Evolutionary conservation across 2,113 vertebrate genomes (phyloP), one percentile per base, ranked within the genome.

Genomic region (Daboia siamensis): DNA sequence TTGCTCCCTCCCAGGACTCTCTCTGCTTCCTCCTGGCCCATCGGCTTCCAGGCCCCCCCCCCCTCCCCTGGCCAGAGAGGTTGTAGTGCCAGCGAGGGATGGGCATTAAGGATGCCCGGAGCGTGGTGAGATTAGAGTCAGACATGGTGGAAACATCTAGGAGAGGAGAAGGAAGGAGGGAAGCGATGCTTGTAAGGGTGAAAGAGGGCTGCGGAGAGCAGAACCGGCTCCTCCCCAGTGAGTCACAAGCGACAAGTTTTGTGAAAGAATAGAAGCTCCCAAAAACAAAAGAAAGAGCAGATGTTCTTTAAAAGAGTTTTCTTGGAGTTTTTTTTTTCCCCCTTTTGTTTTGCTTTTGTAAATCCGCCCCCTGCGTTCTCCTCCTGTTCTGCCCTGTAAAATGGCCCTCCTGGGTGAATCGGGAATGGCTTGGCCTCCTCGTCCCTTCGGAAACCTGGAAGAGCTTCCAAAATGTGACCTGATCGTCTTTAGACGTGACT

Each of bases 221-320:
- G 7, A 20, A 39, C 15, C 92, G 95, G 93, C 2, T 9, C 95
- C 95, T 97, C 95, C n/a, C 94, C 95, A 95, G 95, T 96, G 92
- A 96, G 92, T 95, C 95, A 91, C 95, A 94, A 94, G 96, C 93
- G 95, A 94, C 96, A 96, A 96, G 95, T 95, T 95, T 95, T 94
- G 96, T 95, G 95, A 96, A 26, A 93, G 94, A 96, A 96, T 92
- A 94, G 94, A 96, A 96, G 95, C 94, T 96, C 96, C 96, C 8
- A 51, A 51, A 11, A 1, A n/a, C 96, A 1, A 51, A 51, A 11
- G 0, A n/a, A 2, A 69, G 29, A 33, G 13, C 64, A 74, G 64
- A 29, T 33, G 9, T 26, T 13, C 39, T 55, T 33, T 20, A 29
- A 74, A 56, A 29, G n/a, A 39, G 13, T 48, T 48, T 48, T 48